Conservation (phyloP, 2,888 invertebrate genomes). For the Asteroscopus sphinx region DNA sequence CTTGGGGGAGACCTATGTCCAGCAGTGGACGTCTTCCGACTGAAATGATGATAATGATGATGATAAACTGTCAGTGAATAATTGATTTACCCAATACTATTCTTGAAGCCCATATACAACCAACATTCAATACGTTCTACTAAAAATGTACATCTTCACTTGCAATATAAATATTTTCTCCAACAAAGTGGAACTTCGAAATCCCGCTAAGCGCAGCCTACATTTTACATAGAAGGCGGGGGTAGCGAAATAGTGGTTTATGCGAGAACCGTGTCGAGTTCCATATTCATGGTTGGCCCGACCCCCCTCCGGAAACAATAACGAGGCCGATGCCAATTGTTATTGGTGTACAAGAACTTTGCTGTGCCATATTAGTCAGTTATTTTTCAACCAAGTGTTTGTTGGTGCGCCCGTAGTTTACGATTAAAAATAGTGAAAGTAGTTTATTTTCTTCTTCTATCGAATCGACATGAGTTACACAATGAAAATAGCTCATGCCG, state of each 20-base stretch:
- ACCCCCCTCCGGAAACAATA: slow-evolving; percentile 56
- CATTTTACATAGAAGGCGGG: slow-evolving; percentile 49
- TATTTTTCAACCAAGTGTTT: slow-evolving; percentile 34
- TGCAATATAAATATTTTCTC: slow-evolving; percentile 33
- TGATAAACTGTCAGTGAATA: no score
- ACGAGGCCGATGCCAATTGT: slow-evolving; percentile 54
- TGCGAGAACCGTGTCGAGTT: slow-evolving; percentile 48
- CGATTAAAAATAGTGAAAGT: slow-evolving; percentile 12
- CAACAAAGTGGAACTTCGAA: slow-evolving; percentile 26
- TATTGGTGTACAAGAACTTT: slow-evolving; percentile 46
- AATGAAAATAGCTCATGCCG: no score
- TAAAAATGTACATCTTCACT: slow-evolving; percentile 8
- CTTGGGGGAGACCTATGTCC: no score
- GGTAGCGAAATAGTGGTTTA: slow-evolving; percentile 53
- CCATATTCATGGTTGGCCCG: slow-evolving; percentile 51
- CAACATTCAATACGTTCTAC: slow-evolving; percentile 5
- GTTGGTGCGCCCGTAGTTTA: slow-evolving; percentile 17
- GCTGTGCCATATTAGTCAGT: slow-evolving; percentile 28
- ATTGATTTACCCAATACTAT: no score
- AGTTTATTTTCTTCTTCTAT: no score
- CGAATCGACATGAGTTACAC: no score
- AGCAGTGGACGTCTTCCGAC: no score
- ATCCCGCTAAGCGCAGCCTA: slow-evolving; percentile 39
- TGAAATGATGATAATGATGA: no score
- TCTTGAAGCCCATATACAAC: no score